Percentiles rank a stretch among this genome's conserved stretches.
Evolutionary conservation across 2,888 invertebrate genomes (phyloP).

Genomic region (Busseola fusca): DNA sequence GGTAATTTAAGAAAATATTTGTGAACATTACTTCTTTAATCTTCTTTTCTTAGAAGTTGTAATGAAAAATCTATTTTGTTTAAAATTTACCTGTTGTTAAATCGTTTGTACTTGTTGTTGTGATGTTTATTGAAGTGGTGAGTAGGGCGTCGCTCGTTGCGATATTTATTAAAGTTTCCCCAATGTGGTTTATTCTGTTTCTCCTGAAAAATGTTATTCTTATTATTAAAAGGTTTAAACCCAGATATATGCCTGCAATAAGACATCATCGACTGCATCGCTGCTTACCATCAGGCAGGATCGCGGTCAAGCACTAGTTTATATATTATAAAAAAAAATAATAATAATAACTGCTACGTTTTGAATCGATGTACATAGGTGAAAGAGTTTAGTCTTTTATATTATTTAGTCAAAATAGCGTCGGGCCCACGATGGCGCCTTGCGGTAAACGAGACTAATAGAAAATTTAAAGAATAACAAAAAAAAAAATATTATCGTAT

Average conservation of each 20-base stretch:
- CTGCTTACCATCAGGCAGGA: too few relatives aligned
- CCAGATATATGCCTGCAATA: neutral
- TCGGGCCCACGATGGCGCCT: neutral
- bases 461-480: neutral
- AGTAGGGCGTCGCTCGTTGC: constrained; percentile 80
- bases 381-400: neutral
- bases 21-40: neutral
- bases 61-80: neutral
- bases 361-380: neutral
- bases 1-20: neutral
- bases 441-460: neutral
- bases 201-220: constrained; percentile 68
- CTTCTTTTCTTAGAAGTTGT: neutral
- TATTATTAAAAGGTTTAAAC: neutral
- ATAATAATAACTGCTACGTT: neutral
- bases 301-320: too few relatives aligned
- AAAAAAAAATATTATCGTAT: neutral
- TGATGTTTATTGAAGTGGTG: constrained; percentile 84
- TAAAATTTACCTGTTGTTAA: constrained; percentile 77
- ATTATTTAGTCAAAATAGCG: neutral
- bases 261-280: too few relatives aligned
- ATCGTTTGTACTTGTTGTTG: constrained; percentile 85
- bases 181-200: constrained; percentile 85
- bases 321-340: too few relatives aligned
- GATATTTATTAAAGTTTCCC: constrained; percentile 83